A percentile compares a stretch with the other conserved stretches of the same genome.
These are phyloP conservation scores for Pegoplata infirma DNA, from an alignment of 2,888 invertebrate genomes.

Conservation along the genomic window DNA sequence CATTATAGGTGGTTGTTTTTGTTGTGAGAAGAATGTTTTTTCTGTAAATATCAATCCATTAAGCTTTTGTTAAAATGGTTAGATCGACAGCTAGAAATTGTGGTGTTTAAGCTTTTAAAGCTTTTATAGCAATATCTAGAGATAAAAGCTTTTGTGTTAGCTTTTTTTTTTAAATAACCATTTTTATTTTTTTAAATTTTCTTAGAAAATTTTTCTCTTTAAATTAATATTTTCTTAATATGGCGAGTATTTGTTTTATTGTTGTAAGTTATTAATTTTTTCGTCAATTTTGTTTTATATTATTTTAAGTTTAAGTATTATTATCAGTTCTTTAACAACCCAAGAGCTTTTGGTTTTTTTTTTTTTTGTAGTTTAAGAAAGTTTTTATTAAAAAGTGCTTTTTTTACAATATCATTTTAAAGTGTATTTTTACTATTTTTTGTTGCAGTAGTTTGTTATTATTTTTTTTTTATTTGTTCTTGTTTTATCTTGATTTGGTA, in stretches of 20 bases:
- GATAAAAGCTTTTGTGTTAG: background rate
- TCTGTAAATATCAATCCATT: constrained; percentile 30
- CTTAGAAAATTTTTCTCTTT: constrained; percentile 43
- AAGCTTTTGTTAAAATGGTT: background rate
- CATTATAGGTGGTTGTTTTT: constrained; percentile 57
- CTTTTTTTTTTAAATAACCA: background rate
- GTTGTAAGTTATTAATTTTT: constrained; percentile 57
- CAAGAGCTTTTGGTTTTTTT: constrained; percentile 56
- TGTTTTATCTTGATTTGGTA: constrained; percentile 31
- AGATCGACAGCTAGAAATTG: background rate
- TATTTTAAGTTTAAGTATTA: constrained; percentile 32
- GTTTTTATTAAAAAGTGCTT: constrained; percentile 59
- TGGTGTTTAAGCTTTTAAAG: constrained; percentile 37
- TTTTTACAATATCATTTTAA: background rate
- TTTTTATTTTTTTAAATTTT: background rate
- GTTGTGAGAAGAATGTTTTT: constrained; percentile 9
- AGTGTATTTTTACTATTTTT: background rate
- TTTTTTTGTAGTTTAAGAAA: constrained; percentile 25
- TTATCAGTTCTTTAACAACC: constrained; percentile 62
- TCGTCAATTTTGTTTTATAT: constrained; percentile 33
- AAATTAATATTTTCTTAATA: constrained; percentile 63
- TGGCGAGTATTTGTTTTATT: constrained; percentile 75
- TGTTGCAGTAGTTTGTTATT: constrained; percentile 39
- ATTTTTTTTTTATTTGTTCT: background rate
- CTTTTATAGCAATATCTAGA: constrained; percentile 7